These are phyloP conservation scores for Archips xylosteana DNA, from an alignment of 2,888 invertebrate genomes.

Conservation along the genomic window DNA sequence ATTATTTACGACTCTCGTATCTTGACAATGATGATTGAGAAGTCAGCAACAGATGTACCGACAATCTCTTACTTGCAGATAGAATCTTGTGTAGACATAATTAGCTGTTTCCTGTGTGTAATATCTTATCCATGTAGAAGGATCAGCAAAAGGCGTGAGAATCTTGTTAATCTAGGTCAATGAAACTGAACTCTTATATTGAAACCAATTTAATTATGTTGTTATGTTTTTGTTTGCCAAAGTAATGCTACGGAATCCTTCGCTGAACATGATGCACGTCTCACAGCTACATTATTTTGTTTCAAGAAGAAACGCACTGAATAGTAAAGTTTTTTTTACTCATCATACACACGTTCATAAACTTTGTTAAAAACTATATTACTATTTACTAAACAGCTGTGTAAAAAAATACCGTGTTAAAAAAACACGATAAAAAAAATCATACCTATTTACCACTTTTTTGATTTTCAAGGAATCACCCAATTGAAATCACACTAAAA, in stretches of 20 bases:
- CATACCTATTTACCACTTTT: too few relatives aligned
- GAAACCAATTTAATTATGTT: neutral
- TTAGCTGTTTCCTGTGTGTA: neutral
- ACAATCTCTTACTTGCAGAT: neutral
- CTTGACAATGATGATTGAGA: neutral
- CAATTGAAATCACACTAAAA: too few relatives aligned
- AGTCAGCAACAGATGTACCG: neutral
- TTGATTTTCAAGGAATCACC: too few relatives aligned
- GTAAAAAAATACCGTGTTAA: too few relatives aligned
- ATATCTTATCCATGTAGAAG: neutral
- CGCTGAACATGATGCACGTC: too few relatives aligned
- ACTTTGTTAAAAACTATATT: too few relatives aligned
- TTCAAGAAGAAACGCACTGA: too few relatives aligned
- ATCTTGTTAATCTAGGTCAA: slow-evolving; percentile 11
- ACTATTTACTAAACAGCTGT: too few relatives aligned
- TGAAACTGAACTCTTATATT: slow-evolving; percentile 6
- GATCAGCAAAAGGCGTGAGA: neutral
- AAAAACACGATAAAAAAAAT: too few relatives aligned
- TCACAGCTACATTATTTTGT: too few relatives aligned
- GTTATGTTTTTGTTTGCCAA: neutral
- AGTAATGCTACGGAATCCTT: neutral
- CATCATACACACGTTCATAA: too few relatives aligned
- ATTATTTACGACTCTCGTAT: neutral
- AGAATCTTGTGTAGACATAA: neutral
- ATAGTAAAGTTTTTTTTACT: too few relatives aligned